These are phyloP conservation scores for Cephus rjabovi DNA, from an alignment of 2,888 invertebrate genomes.

Conservation along the genomic window DNA sequence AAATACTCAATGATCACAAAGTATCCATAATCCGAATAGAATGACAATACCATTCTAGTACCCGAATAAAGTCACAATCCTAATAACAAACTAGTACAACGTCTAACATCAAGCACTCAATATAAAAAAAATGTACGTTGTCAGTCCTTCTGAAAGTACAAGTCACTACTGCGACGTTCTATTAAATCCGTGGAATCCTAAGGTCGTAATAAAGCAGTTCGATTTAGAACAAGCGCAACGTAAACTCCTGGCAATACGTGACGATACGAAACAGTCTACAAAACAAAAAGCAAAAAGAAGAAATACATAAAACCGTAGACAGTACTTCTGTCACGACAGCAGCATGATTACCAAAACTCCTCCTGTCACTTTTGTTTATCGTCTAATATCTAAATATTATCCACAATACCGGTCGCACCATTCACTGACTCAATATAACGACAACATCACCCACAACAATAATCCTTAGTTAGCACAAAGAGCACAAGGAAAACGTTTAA, in stretches of 20 bases:
- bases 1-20: neutral
- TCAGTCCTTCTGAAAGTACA: neutral
- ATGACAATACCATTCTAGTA: neutral
- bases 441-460: neutral
- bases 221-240: neutral
- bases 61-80: neutral
- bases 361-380: conserved; percentile 57
- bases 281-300: neutral
- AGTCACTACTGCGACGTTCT: neutral
- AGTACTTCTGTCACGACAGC: conserved; percentile 15
- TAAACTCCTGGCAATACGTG: neutral
- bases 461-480: neutral
- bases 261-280: neutral
- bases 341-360: conserved; percentile 29
- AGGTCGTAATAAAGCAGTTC: neutral
- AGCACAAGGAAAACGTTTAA: conserved; percentile 3
- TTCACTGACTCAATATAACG: neutral
- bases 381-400: conserved; percentile 19
- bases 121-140: neutral
- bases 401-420: neutral
- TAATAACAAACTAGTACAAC: neutral
- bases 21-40: neutral
- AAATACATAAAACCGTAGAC: neutral
- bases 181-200: neutral
- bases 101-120: neutral